These are phyloP conservation scores for Sterrhoptilus dennistouni DNA, from an alignment of 2,113 vertebrate species.

Conservation along the genomic window DNA sequence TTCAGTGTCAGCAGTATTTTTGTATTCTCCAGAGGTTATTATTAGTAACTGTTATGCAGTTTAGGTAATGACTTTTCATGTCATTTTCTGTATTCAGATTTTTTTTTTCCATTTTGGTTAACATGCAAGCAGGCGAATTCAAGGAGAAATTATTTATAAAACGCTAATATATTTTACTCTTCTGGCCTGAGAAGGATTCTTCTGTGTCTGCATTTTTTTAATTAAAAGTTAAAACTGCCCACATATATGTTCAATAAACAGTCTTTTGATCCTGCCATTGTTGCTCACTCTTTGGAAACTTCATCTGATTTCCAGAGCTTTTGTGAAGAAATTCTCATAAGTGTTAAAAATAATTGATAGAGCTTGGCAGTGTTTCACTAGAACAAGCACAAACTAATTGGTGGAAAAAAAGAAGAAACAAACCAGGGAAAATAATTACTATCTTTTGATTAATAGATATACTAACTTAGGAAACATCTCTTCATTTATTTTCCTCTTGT, in stretches of 20 bases:
- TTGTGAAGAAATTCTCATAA: background rate
- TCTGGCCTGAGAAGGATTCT: background rate
- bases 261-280: background rate
- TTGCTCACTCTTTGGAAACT: background rate
- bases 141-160: background rate
- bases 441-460: background rate
- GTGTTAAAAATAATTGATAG: background rate
- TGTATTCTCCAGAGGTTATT: background rate
- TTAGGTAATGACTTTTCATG: background rate
- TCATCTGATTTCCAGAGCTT: background rate
- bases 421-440: background rate
- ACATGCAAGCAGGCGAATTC: background rate
- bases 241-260: background rate
- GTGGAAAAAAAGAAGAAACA: background rate
- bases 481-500: conserved; percentile 39
- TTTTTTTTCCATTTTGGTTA: background rate
- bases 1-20: background rate
- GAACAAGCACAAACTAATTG: background rate
- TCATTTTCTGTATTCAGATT: background rate
- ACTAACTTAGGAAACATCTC: background rate
- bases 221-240: background rate
- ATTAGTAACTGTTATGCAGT: background rate
- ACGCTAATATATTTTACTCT: background rate
- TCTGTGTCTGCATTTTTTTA: background rate
- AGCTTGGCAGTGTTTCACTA: background rate